Percentiles rank a stretch among this genome's conserved stretches.
phyloP scores from a whole-genome alignment of 2,113 vertebrate genomes.

The Orycteropus afer region DNA sequence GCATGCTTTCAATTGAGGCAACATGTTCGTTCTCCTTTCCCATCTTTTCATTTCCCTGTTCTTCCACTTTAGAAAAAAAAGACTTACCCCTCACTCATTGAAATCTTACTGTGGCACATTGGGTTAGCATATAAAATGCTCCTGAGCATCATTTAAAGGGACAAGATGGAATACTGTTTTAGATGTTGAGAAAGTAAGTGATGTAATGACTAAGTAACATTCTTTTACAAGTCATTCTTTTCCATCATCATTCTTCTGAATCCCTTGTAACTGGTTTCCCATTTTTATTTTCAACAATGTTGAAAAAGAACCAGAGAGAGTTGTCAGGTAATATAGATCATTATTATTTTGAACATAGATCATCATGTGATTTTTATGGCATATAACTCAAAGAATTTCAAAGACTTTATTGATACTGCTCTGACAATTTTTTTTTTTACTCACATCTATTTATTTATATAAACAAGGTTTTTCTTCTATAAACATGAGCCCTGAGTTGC shows the following conservation, averaged over 20 bases:
- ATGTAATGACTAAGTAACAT: not conserved
- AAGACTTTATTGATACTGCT: too few relatives aligned
- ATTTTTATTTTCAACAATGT: not conserved
- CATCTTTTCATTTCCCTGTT: not conserved
- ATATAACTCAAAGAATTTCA: not conserved
- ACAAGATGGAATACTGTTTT: not conserved
- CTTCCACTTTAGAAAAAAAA: not conserved
- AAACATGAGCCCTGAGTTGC: too few relatives aligned
- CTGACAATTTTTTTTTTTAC: too few relatives aligned
- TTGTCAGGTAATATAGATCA: not conserved
- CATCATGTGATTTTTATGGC: not conserved
- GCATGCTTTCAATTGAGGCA: not conserved
- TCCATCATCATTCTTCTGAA: too few relatives aligned
- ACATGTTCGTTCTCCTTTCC: not conserved
- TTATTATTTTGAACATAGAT: not conserved
- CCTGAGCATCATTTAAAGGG: not conserved
- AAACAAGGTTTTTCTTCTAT: too few relatives aligned
- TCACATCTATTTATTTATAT: too few relatives aligned
- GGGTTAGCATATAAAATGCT: not conserved
- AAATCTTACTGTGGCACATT: not conserved
- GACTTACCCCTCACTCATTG: too few relatives aligned
- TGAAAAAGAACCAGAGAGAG: not conserved
- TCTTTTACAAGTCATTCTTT: not conserved
- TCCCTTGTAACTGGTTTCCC: too few relatives aligned
- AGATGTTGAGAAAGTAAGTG: not conserved